Conservation (phyloP, 2,797 vertebrate genomes). For the Geotrypetes seraphini region DNA sequence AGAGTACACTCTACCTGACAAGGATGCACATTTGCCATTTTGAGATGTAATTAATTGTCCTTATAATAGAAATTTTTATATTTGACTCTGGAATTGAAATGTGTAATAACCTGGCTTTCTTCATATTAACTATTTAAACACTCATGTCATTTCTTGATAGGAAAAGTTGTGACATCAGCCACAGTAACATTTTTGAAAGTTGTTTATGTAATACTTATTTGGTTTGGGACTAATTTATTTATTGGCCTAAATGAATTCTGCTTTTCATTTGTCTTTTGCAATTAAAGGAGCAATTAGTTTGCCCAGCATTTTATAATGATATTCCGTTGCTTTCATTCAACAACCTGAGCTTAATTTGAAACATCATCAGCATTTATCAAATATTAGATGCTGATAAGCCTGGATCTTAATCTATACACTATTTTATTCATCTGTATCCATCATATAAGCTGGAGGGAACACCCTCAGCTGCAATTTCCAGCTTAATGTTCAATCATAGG, state of each 20-base stretch:
- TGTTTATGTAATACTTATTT: too few relatives aligned
- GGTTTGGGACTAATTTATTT: too few relatives aligned
- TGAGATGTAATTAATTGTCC: conserved; percentile 99
- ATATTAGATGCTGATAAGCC: conserved; percentile 2
- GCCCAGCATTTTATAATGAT: too few relatives aligned
- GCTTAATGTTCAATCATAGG: conserved; percentile 7
- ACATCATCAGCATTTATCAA: not conserved
- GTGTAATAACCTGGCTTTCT: conserved; percentile 97
- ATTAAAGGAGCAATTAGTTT: too few relatives aligned
- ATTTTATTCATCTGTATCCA: not conserved
- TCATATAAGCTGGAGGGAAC: not conserved
- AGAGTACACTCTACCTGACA: conserved; percentile 99
- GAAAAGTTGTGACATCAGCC: too few relatives aligned
- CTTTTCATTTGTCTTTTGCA: too few relatives aligned
- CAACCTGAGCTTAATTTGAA: conserved; percentile 9
- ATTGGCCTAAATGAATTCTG: too few relatives aligned
- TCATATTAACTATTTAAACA: conserved; percentile 81
- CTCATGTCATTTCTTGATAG: too few relatives aligned
- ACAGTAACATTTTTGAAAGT: too few relatives aligned
- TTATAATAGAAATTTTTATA: conserved; percentile 99
- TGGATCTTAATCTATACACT: not conserved
- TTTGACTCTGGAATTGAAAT: conserved; percentile 97
- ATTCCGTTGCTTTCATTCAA: too few relatives aligned
- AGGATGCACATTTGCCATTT: conserved; percentile 99
- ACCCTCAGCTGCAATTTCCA: not conserved